Base-by-base conservation (phyloP, 2,888 invertebrate species). In the Luffia ferchaultella region DNA sequence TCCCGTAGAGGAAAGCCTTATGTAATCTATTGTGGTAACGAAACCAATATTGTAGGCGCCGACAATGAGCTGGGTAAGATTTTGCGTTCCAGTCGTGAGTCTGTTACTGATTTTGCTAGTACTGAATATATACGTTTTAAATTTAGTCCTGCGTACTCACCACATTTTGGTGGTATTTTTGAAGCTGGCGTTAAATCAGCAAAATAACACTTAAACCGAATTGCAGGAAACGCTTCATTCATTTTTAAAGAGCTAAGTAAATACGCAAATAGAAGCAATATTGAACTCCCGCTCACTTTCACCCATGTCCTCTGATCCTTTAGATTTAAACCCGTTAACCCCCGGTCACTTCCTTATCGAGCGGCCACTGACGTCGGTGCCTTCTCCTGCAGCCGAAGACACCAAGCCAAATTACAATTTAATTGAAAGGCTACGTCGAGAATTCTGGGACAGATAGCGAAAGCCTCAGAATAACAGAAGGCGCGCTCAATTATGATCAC, bases 21-120 rank as follows among this genome's bases (percentile, higher is more conserved):
- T 5, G 2, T 16, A n/a, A 16, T 44, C 1, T 49, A 7, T 17
- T 49, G 44, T 17, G 49, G 43, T 30, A 49, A 49, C 20, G 43
- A 20, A n/a, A 44, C 20, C 1, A 49, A 43, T 44, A 30, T 49
- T 16, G 44, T 49, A 9, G 49, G 49, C 2, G 30, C 44, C n/a
- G 43, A n/a, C 43, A 43, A 30, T 15, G 49, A 49, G 30, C 16
- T 43, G 2, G 18, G 30, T 30, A 44, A 17, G n/a, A 20, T 44
- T 7, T 17, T 49, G 16, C 20, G 16, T 1, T 20, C 49, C 2
- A 20, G n/a, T 16, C 40, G 17, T 20, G 30, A 49, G 2, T 20
- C 17, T 16, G 17, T 20, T 16, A 16, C n/a, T 30, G 49, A 49
- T 2, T 43, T 30, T 20, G 15, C 43, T 2, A 20, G 16, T 2